Base-by-base conservation (phyloP, 2,888 invertebrate genomes). In the Drosophila putrida region DNA sequence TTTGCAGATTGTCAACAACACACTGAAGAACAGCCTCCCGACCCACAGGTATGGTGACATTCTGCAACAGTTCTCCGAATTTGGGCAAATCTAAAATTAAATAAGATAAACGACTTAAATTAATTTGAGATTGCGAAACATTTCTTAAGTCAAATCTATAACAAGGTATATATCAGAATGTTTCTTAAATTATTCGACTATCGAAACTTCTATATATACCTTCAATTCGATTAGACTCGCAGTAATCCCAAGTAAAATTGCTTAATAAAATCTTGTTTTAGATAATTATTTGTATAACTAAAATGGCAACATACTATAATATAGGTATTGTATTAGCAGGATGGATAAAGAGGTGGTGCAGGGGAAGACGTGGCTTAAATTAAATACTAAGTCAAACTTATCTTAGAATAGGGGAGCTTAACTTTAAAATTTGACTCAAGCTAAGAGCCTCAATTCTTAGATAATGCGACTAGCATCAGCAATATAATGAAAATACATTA, bases 11-110 rank as follows among this genome's bases (percentile, higher is more conserved):
- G 88, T 95, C 95, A 28, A 95, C 95, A 53, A 94, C 94, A 86
- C 95, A 95, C 38, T 95, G 94, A 57, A 95, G 93, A 6, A 94
- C 93, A 8, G 95, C 95, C 87, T 95, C 95, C 54, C 95, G 93
- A 43, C 95, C 95, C 36, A 95, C 94, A 5, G 95, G 94, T 15
- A 95, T 94, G 0, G 95, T 95, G 55, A 95, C 94, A 90, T 95
- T 95, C 46, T 94, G 94, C 46, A 95, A 93, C 0, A 94, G 94
- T 10, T 95, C 95, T 27, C 95, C 94, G 86, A 95, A 95, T 78
- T 94, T 94, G 10, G 95, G 95, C 64, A 95, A 91, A 93, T 95
- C 95, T 95, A 93, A 6, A 93, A 93, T 93, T 47, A 20, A 5
- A 27, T 10, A 11, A 27, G n/a, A 49, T 2, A 5, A 31, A 15